Evolutionary conservation across 2,888 invertebrate genomes (phyloP).

Genomic region (Temnothorax ravouxi): DNA sequence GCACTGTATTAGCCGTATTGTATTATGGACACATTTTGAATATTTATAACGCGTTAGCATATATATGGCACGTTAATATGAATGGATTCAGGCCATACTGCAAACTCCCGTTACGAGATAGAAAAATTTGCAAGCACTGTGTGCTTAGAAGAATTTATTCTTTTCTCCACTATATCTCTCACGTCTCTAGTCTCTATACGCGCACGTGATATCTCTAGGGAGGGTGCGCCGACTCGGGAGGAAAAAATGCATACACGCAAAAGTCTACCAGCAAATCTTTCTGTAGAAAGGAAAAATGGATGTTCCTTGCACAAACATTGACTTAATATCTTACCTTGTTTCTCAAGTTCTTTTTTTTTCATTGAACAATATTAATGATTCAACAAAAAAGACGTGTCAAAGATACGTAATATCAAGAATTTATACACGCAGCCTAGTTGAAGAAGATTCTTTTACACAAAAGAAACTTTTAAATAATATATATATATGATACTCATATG

Average conservation of each 20-base stretch:
- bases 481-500: background rate
- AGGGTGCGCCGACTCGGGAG: background rate
- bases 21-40: slow-evolving; percentile 5
- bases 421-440: background rate
- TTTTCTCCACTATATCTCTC: slow-evolving; percentile 45
- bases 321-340: slow-evolving; percentile 11
- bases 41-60: slow-evolving; percentile 27
- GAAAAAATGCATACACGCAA: slow-evolving; percentile 24
- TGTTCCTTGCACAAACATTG: background rate
- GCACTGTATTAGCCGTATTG: slow-evolving; percentile 7
- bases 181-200: background rate
- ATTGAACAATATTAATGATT: background rate
- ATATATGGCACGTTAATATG: slow-evolving; percentile 33
- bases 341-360: background rate
- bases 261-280: slow-evolving; percentile 32
- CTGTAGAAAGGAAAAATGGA: background rate
- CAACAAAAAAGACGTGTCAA: background rate
- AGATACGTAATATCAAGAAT: background rate
- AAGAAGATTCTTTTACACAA: background rate
- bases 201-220: slow-evolving; percentile 43
- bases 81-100: slow-evolving; percentile 22
- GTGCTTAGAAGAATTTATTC: slow-evolving; percentile 38
- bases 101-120: slow-evolving; percentile 31
- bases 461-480: slow-evolving; percentile 2
- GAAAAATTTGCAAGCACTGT: slow-evolving; percentile 25